These are phyloP conservation scores for Colius striatus DNA, from an alignment of 2,113 vertebrate genomes.

Conservation along the genomic window DNA sequence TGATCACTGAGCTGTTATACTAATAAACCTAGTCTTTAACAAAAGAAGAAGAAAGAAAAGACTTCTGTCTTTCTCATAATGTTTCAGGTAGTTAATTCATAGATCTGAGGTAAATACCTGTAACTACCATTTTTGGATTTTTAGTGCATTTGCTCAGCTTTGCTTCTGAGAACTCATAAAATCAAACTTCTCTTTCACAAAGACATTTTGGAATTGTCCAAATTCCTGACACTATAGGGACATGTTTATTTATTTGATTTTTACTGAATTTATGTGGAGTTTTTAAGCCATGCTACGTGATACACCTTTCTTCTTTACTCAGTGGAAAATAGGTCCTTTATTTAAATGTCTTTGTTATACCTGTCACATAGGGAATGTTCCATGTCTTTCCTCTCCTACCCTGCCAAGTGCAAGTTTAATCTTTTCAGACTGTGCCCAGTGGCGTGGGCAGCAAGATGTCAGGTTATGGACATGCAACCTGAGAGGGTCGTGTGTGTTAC, in stretches of 20 bases:
- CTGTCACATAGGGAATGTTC: background rate
- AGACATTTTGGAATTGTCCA: background rate
- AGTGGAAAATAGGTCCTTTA: background rate
- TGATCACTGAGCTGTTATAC: background rate
- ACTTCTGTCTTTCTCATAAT: background rate
- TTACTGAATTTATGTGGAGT: background rate
- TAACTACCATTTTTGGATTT: background rate
- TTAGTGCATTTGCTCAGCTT: background rate
- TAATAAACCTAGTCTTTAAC: background rate
- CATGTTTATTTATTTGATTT: background rate
- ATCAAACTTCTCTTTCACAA: background rate
- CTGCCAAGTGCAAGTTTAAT: background rate
- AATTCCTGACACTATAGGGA: background rate
- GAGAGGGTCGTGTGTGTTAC: background rate
- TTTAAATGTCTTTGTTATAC: background rate
- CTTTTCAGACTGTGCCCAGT: background rate
- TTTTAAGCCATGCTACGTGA: background rate
- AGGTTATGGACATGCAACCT: accelerated
- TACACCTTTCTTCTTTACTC: background rate
- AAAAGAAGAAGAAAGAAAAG: background rate
- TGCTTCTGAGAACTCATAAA: background rate
- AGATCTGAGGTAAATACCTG: background rate
- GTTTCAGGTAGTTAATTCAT: background rate
- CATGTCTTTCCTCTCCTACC: background rate
- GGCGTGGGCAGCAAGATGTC: background rate